These are phyloP conservation scores for Ypsolopha scabrella DNA, from an alignment of 2,888 invertebrate genomes.

Conservation along the genomic window DNA sequence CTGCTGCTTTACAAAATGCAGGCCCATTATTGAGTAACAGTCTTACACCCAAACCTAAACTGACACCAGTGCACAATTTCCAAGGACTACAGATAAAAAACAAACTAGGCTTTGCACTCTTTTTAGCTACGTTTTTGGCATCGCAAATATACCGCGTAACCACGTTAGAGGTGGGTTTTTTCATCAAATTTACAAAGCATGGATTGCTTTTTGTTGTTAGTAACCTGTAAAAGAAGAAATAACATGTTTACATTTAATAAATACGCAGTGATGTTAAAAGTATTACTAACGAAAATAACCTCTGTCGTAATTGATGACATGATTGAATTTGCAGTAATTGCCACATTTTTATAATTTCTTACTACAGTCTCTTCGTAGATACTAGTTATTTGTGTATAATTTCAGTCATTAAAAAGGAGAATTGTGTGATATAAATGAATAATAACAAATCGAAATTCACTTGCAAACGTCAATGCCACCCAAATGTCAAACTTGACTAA, in stretches of 20 bases:
- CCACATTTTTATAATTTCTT: slow-evolving; percentile 38
- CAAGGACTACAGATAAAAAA: slow-evolving; percentile 46
- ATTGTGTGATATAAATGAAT: not conserved
- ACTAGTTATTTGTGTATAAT: slow-evolving; percentile 22
- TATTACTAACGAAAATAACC: slow-evolving; percentile 24
- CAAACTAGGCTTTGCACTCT: slow-evolving; percentile 31
- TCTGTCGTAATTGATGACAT: slow-evolving; percentile 38
- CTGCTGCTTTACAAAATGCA: slow-evolving; percentile 74
- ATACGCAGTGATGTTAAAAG: too few species aligned
- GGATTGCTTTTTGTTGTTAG: slow-evolving; percentile 33
- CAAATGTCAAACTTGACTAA: too few species aligned
- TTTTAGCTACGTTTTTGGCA: slow-evolving; percentile 29
- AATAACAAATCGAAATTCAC: not conserved
- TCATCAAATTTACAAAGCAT: slow-evolving; percentile 34
- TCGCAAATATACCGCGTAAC: slow-evolving; percentile 38
- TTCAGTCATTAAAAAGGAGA: slow-evolving; percentile 16
- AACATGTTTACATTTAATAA: not conserved
- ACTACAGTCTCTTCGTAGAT: slow-evolving; percentile 6
- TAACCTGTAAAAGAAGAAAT: slow-evolving; percentile 32
- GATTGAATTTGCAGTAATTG: slow-evolving; percentile 46
- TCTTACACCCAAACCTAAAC: slow-evolving; percentile 46
- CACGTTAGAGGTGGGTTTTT: slow-evolving; percentile 36
- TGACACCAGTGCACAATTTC: slow-evolving; percentile 57
- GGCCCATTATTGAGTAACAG: slow-evolving; percentile 57
- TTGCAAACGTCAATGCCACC: not conserved